phyloP scores from a whole-genome alignment of 2,113 vertebrate species.

The Synchiropus splendidus region DNA sequence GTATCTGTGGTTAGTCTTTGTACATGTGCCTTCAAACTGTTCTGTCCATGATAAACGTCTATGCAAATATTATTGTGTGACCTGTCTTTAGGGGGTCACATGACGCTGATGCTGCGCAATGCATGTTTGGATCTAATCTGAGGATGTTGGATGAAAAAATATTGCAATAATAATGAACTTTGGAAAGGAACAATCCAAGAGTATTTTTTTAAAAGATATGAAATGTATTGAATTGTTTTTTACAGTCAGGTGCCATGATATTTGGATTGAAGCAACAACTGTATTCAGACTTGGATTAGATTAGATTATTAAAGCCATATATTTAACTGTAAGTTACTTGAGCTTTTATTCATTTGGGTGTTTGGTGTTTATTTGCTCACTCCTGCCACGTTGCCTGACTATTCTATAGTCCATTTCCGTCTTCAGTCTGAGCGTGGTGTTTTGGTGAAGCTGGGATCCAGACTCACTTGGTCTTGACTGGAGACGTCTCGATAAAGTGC shows the following conservation, averaged over 20 bases:
- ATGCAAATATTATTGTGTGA: conserved; percentile 1
- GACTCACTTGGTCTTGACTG: not conserved
- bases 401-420: not conserved
- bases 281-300: conserved; percentile 23
- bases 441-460: too few species aligned
- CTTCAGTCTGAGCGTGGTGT: too few species aligned
- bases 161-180: conserved; percentile 5
- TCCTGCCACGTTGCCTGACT: conserved; percentile 4
- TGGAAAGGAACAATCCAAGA: conserved; percentile 36
- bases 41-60: conserved; percentile 26
- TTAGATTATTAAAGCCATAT: conserved; percentile 58
- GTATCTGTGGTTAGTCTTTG: conserved; percentile 10
- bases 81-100: not conserved
- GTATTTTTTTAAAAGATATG: conserved; percentile 47
- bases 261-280: conserved; percentile 16
- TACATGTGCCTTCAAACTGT: conserved; percentile 3
- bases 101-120: too few species aligned
- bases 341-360: conserved; percentile 33
- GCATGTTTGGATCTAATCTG: too few species aligned
- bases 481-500: too few species aligned
- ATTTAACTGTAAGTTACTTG: too few species aligned
- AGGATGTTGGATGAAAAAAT: conserved; percentile 3
- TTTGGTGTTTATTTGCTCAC: conserved; percentile 19
- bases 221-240: conserved; percentile 49
- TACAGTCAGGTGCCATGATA: conserved; percentile 37